Conservation (phyloP, 2,888 invertebrate genomes). For the Acleris sparsana region DNA sequence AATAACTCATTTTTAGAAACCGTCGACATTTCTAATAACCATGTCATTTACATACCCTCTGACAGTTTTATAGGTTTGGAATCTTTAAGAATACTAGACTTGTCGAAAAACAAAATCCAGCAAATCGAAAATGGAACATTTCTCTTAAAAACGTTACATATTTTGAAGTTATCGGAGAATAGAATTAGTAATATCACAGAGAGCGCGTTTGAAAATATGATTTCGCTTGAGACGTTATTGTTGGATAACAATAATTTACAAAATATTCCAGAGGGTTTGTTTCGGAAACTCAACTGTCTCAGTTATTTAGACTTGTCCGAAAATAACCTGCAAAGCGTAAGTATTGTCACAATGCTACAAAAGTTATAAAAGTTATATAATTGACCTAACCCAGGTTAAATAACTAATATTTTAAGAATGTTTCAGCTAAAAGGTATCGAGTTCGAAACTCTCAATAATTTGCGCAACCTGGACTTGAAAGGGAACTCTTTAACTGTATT, state of each 20-base stretch:
- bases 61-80: constrained; percentile 83
- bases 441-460: constrained; percentile 78
- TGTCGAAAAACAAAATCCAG: constrained; percentile 87
- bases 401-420: constrained; percentile 11
- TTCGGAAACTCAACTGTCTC: constrained; percentile 76
- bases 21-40: constrained; percentile 87
- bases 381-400: not conserved
- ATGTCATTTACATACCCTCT: constrained; percentile 82
- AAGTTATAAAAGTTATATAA: too few relatives aligned
- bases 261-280: constrained; percentile 72
- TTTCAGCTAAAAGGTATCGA: constrained; percentile 82
- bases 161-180: constrained; percentile 88
- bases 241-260: constrained; percentile 82
- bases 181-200: constrained; percentile 83
- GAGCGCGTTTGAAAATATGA: constrained; percentile 80
- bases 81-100: constrained; percentile 86
- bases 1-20: constrained; percentile 84
- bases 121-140: constrained; percentile 84
- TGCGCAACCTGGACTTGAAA: constrained; percentile 87
- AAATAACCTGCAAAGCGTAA: constrained; percentile 79
- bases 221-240: constrained; percentile 80
- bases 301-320: constrained; percentile 81
- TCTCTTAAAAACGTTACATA: constrained; percentile 81
- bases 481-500: constrained; percentile 85
- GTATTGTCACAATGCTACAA: constrained; percentile 45